A percentile compares a stretch with the other conserved stretches of the same genome.
These are phyloP conservation scores for Solea senegalensis DNA, from an alignment of 2,113 vertebrate species.

Conservation along the genomic window DNA sequence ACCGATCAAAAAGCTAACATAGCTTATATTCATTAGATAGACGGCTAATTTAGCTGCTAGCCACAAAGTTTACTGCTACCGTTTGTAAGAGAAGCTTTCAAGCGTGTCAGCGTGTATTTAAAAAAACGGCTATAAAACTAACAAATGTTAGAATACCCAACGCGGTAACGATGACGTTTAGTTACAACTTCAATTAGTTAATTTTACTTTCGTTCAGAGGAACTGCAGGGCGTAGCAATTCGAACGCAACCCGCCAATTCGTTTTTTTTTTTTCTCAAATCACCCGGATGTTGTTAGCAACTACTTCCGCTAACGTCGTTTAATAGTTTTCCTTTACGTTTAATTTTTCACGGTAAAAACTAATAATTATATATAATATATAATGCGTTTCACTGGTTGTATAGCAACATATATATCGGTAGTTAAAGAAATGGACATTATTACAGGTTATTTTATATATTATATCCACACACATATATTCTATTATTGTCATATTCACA, in stretches of 20 bases:
- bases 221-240: not conserved
- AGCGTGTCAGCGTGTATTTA: not conserved
- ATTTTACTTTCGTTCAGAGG: too few species aligned
- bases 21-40: not conserved
- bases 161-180: not conserved
- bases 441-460: too few species aligned
- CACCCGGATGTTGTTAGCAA: conserved; percentile 50
- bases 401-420: too few species aligned
- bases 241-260: conserved; percentile 63
- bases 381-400: too few species aligned
- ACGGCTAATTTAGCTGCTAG: conserved; percentile 16
- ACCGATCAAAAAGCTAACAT: conserved; percentile 2
- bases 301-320: conserved; percentile 32
- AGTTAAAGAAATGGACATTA: too few species aligned
- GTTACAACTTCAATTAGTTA: not conserved
- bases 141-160: not conserved
- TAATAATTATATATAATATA: too few species aligned
- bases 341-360: too few species aligned
- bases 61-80: conserved; percentile 15
- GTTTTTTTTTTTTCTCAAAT: conserved; percentile 45
- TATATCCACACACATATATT: too few species aligned
- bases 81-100: not conserved
- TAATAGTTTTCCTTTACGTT: too few species aligned
- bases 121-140: too few species aligned
- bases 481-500: too few species aligned